Evolutionary conservation across 2,113 vertebrate genomes (phyloP).

Genomic region (Chrysemys picta): DNA sequence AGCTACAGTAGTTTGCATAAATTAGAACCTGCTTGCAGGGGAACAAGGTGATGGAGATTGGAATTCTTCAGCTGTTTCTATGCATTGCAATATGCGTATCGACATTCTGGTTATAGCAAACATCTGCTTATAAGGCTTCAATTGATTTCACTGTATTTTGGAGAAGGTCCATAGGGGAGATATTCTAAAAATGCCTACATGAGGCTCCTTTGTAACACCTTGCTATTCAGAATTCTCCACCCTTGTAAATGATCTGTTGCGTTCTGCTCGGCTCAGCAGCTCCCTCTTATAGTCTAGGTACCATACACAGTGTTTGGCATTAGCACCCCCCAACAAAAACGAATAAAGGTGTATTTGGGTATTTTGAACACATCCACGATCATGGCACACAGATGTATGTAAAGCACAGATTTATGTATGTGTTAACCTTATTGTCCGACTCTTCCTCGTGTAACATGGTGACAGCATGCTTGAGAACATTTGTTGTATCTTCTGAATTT

Average conservation of each 20-base stretch:
- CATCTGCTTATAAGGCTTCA: not conserved
- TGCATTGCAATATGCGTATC: not conserved
- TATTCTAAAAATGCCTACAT: accelerated
- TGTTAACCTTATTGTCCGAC: not conserved
- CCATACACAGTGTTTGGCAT: not conserved
- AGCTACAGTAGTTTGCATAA: not conserved
- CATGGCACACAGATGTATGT: not conserved
- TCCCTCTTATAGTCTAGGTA: not conserved
- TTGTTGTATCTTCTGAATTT: not conserved
- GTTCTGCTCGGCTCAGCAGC: not conserved
- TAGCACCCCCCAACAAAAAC: not conserved
- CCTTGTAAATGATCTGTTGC: accelerated
- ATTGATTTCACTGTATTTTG: not conserved
- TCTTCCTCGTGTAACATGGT: not conserved
- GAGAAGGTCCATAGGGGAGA: not conserved
- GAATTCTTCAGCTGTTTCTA: not conserved
- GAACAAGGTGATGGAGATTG: accelerated
- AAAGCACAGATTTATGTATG: not conserved
- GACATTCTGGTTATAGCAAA: not conserved
- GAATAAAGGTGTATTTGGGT: not conserved
- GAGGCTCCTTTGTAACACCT: not conserved
- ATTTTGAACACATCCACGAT: not conserved
- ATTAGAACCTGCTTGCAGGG: not conserved
- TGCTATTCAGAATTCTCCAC: not conserved
- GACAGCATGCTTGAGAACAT: not conserved